Conservation (phyloP, 2,888 invertebrate genomes). For the Trachelus iudaicus region DNA sequence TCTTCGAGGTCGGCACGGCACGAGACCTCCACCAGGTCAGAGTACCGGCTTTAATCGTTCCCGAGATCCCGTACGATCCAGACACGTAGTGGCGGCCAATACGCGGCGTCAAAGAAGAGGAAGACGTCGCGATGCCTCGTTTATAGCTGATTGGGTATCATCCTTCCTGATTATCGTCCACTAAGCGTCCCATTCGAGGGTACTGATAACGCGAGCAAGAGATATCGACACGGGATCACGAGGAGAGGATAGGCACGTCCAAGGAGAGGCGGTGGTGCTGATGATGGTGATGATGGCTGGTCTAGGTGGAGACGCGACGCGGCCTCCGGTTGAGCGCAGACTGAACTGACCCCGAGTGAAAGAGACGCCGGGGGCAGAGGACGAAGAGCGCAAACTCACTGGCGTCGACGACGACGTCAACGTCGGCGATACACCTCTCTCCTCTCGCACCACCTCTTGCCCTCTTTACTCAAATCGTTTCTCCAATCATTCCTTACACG, state of each 20-base stretch:
- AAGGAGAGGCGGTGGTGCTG: constrained; percentile 9
- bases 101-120: neutral
- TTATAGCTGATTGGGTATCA: neutral
- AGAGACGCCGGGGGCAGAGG: constrained; percentile 27
- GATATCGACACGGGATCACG: neutral
- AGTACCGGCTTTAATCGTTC: neutral
- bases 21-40: constrained; percentile 5
- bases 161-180: neutral
- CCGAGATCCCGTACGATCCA: neutral
- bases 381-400: constrained; percentile 9
- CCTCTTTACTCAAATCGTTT: neutral
- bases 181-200: neutral
- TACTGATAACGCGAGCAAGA: neutral
- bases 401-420: constrained; percentile 20
- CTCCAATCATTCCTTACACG: neutral
- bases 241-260: neutral
- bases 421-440: constrained; percentile 11
- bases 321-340: constrained; percentile 55
- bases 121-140: neutral
- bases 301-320: constrained; percentile 28
- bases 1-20: constrained; percentile 20
- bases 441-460: constrained; percentile 1
- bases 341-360: constrained; percentile 51
- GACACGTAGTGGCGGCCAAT: neutral
- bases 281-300: constrained; percentile 28